Evolutionary conservation across 1,140 invertebrate genomes (phyloP).

Genomic region (Saccostrea glomerata): DNA sequence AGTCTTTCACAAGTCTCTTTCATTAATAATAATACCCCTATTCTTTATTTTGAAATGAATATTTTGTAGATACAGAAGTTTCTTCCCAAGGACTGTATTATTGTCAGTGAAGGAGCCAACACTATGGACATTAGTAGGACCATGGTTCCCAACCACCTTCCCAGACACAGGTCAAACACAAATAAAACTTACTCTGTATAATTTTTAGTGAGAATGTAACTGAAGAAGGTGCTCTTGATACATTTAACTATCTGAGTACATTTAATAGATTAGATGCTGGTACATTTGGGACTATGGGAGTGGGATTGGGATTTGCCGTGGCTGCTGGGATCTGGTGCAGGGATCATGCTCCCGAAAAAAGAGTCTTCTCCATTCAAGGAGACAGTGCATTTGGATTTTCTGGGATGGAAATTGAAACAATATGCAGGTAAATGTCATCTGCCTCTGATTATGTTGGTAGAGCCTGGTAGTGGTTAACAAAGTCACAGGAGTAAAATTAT

Average conservation of each 20-base stretch:
- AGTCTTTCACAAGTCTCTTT: no score
- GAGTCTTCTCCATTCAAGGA: slow-evolving; percentile 92
- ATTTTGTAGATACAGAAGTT: slow-evolving; percentile 74
- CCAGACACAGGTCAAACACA: slow-evolving; percentile 87
- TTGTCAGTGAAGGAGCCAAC: slow-evolving; percentile 98
- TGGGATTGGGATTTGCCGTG: slow-evolving; percentile 95
- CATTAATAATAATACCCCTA: no score
- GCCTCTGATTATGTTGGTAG: not conserved
- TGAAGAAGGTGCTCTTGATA: no score
- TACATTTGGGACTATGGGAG: slow-evolving; percentile 98
- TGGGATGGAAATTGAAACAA: slow-evolving; percentile 98
- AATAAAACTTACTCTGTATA: no score
- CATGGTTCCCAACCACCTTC: slow-evolving; percentile 89
- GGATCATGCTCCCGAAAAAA: slow-evolving; percentile 88
- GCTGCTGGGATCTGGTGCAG: slow-evolving; percentile 94
- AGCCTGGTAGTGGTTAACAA: no score
- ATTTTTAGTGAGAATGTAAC: no score
- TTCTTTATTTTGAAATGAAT: not conserved
- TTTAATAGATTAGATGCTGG: slow-evolving; percentile 80
- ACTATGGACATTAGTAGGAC: slow-evolving; percentile 98
- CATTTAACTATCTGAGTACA: no score
- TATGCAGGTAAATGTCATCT: slow-evolving; percentile 84
- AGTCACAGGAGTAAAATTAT: no score
- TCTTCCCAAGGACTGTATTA: slow-evolving; percentile 87
- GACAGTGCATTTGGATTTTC: slow-evolving; percentile 99